These are phyloP conservation scores for Sericinus montela DNA, from an alignment of 2,888 invertebrate species.

Conservation along the genomic window DNA sequence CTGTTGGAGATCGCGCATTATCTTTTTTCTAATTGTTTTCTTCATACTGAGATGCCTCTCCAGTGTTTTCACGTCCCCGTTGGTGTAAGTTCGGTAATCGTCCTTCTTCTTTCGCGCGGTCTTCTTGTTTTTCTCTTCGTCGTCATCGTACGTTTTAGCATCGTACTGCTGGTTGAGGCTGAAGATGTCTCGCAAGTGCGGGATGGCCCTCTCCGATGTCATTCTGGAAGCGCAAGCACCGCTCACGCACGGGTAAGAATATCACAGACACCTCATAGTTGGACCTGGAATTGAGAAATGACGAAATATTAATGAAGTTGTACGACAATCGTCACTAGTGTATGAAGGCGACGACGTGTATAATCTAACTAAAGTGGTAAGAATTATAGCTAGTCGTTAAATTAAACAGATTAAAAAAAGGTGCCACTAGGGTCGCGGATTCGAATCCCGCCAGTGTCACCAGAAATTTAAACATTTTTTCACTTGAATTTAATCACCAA, in stretches of 20 bases:
- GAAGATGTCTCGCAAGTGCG: conserved; percentile 87
- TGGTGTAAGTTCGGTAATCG: conserved; percentile 82
- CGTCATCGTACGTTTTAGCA: conserved; percentile 65
- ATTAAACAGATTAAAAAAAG: too few species aligned
- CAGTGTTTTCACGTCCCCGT: conserved; percentile 85
- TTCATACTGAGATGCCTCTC: conserved; percentile 92
- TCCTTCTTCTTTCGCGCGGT: conserved; percentile 81
- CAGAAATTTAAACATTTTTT: too few species aligned
- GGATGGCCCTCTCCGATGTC: conserved; percentile 86
- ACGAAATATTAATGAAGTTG: conserved; percentile 10
- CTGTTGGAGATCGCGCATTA: conserved; percentile 90
- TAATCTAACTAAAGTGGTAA: too few species aligned
- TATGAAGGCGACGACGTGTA: too few species aligned
- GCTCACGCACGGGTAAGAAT: conserved; percentile 36
- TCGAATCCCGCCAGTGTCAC: too few species aligned
- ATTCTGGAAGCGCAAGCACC: conserved; percentile 57
- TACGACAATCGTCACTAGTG: too few species aligned
- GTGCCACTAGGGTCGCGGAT: too few species aligned
- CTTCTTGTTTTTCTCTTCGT: conserved; percentile 77
- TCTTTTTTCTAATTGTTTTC: conserved; percentile 91
- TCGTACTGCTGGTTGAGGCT: conserved; percentile 80
- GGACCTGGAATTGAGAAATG: conserved; percentile 57
- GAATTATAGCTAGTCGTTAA: too few species aligned
- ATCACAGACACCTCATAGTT: conserved; percentile 67
- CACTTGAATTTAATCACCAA: too few species aligned